Conservation (phyloP, 2,797 vertebrate genomes). For the Balearica regulorum region DNA sequence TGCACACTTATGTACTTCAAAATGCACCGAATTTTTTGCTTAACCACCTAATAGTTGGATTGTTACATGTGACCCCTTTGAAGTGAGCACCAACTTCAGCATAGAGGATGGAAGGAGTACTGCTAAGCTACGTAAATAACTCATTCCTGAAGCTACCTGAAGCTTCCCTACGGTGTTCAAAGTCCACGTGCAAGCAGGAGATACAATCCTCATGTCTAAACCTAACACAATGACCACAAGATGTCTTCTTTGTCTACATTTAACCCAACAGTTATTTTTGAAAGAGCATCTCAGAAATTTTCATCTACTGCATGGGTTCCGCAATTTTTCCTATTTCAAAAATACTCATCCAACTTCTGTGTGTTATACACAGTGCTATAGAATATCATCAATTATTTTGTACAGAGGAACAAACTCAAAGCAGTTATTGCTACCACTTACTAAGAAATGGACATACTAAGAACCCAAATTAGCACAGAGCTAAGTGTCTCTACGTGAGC, state of each 20-base stretch:
- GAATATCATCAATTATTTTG: not conserved
- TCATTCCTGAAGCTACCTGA: not conserved
- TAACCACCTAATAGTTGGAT: not conserved
- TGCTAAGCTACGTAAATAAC: not conserved
- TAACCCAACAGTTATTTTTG: not conserved
- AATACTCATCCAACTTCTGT: not conserved
- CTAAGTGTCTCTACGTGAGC: not conserved
- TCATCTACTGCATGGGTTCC: not conserved
- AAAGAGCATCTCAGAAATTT: not conserved
- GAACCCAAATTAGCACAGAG: not conserved
- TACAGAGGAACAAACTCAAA: not conserved
- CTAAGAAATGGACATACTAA: not conserved
- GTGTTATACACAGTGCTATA: not conserved
- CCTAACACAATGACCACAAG: not conserved
- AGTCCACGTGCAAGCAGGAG: not conserved
- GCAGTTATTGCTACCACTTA: not conserved
- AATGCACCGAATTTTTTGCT: not conserved
- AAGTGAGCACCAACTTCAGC: not conserved
- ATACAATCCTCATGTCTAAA: not conserved
- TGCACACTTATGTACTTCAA: not conserved
- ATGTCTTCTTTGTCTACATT: not conserved
- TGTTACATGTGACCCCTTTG: not conserved
- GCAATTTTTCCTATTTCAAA: not conserved
- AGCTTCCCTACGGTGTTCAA: not conserved
- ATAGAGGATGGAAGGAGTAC: not conserved